phyloP scores from a whole-genome alignment of 2,113 vertebrate genomes.

The Edolisoma coerulescens region DNA sequence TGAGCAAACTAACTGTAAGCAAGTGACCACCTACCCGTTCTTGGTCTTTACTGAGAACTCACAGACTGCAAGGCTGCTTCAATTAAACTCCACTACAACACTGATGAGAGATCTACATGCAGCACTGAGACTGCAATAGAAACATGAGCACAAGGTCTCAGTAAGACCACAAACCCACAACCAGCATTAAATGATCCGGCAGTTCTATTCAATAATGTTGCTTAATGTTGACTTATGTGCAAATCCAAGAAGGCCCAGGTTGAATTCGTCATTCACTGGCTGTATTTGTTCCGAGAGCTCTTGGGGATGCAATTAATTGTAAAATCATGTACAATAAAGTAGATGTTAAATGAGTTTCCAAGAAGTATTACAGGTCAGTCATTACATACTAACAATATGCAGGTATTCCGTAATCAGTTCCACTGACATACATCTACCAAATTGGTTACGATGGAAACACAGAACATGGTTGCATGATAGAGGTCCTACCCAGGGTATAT shows the following conservation, averaged over 20 bases:
- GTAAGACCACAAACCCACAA: neutral
- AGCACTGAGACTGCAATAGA: neutral
- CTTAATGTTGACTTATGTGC: neutral
- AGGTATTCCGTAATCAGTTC: neutral
- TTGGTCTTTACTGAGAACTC: neutral
- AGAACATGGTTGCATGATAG: neutral
- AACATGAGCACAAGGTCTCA: neutral
- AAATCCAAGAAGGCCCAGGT: neutral
- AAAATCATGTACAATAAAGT: neutral
- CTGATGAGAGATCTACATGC: neutral
- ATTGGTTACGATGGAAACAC: neutral
- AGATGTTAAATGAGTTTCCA: neutral
- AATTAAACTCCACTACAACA: neutral
- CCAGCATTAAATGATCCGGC: neutral
- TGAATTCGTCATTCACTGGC: neutral
- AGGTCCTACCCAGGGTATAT: neutral
- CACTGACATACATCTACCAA: neutral
- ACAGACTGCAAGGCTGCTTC: neutral
- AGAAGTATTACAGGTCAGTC: neutral
- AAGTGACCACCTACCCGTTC: neutral
- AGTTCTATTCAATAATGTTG: neutral
- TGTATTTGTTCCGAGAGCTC: neutral
- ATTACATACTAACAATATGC: neutral
- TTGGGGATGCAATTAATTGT: neutral
- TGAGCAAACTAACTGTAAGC: neutral